phyloP scores from a whole-genome alignment of 2,797 vertebrate genomes.

The Halcyon chelicuti region DNA sequence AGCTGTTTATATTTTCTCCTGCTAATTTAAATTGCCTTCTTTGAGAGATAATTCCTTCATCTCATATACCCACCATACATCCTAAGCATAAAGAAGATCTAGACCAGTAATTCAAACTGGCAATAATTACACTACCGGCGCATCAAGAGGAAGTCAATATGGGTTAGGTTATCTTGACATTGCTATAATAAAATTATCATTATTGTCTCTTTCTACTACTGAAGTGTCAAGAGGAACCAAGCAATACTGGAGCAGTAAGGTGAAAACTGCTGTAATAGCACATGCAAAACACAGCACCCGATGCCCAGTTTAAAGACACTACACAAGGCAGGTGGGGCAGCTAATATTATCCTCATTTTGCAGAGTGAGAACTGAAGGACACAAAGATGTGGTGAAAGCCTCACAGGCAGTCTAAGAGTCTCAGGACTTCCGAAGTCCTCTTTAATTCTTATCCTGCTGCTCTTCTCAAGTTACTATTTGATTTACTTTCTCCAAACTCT shows the following conservation, averaged over 20 bases:
- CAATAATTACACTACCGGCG: background rate
- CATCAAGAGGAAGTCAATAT: background rate
- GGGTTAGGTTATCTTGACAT: background rate
- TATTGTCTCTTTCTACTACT: background rate
- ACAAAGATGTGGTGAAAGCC: background rate
- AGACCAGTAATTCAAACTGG: background rate
- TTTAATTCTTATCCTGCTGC: background rate
- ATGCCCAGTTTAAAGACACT: background rate
- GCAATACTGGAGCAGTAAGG: background rate
- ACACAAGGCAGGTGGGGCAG: background rate
- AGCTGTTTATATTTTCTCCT: background rate
- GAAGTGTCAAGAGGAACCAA: slow-evolving; percentile 5
- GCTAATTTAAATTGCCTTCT: background rate
- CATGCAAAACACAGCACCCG: background rate
- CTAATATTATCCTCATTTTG: background rate
- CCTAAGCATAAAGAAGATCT: background rate
- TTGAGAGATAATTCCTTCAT: background rate
- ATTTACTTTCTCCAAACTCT: background rate
- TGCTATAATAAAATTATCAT: background rate
- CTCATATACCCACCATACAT: background rate
- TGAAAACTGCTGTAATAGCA: background rate
- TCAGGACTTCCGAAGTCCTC: background rate
- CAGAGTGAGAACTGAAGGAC: background rate
- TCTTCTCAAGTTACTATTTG: background rate
- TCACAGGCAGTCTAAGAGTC: background rate